Conservation (phyloP, 2,797 vertebrate species). For the Chelidonichthys spinosus region DNA sequence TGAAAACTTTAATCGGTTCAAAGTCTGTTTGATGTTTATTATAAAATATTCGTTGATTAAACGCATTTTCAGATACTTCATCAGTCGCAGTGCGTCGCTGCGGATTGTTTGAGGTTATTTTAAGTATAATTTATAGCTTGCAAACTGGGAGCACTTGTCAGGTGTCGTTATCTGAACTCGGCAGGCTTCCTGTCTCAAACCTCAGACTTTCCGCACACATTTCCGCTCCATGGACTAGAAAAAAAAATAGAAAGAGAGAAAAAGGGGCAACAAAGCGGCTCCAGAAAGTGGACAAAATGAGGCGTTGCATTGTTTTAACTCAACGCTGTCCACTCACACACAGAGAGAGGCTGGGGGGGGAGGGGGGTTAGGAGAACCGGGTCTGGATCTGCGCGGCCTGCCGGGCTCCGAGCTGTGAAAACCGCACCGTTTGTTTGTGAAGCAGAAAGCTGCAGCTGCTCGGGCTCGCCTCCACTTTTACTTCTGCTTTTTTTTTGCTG, state of each 20-base stretch:
- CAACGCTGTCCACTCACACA: constrained; percentile 5
- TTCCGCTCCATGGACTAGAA: constrained; percentile 77
- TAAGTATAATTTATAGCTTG: constrained; percentile 83
- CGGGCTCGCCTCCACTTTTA: constrained; percentile 80
- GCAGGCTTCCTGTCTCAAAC: constrained; percentile 89
- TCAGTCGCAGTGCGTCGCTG: constrained; percentile 19
- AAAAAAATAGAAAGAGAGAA: constrained; percentile 20
- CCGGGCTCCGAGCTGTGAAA: constrained; percentile 75
- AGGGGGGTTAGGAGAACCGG: neutral
- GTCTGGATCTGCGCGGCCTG: neutral
- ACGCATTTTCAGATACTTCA: neutral
- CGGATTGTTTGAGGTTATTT: constrained; percentile 79
- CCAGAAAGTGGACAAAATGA: constrained; percentile 65
- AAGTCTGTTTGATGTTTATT: neutral
- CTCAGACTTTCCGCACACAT: constrained; percentile 87
- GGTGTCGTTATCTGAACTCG: constrained; percentile 88
- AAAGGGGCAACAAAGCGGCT: constrained; percentile 67
- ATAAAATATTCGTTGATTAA: neutral
- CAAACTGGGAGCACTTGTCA: constrained; percentile 81
- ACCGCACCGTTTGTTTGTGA: constrained; percentile 77
- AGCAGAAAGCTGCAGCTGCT: constrained; percentile 78
- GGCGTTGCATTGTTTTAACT: constrained; percentile 52
- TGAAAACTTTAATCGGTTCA: neutral
- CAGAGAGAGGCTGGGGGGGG: neutral
- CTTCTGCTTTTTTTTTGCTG: constrained; percentile 82